Percentiles rank a stretch among this genome's conserved stretches.
Conservation (phyloP, 92 coral and sea anemone species). For the Umimayanthus kanabou region DNA sequence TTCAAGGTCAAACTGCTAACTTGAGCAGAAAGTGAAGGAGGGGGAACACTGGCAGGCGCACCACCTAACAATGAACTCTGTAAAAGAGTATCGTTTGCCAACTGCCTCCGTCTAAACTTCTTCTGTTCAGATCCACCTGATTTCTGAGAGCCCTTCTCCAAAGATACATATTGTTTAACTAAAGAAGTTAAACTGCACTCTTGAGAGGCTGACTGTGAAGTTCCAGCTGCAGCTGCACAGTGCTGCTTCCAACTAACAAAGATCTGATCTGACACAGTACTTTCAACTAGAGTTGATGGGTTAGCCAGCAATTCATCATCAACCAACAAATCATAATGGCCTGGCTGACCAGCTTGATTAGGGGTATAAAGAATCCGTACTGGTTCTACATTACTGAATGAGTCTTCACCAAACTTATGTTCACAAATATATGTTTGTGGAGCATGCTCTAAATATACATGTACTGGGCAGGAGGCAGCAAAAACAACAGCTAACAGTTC, state of each 20-base stretch:
- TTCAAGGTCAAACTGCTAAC: not conserved
- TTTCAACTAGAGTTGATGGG: not conserved
- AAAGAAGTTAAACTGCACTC: not conserved
- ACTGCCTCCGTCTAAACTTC: conserved; percentile 7
- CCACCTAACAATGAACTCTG: not conserved
- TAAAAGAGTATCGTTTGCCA: not conserved
- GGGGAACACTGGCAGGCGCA: not conserved
- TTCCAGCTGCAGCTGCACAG: conserved; percentile 22
- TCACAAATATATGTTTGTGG: not conserved
- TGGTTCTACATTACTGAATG: conserved; percentile 12
- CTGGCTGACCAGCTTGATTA: conserved; percentile 17
- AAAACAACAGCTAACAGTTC: conserved; percentile 18
- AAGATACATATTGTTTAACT: not conserved
- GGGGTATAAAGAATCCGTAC: conserved; percentile 11
- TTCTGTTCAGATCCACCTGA: not conserved
- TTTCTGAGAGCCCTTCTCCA: not conserved
- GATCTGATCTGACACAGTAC: not conserved
- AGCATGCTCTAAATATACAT: not conserved
- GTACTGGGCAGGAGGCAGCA: conserved; percentile 17
- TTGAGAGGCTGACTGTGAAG: conserved; percentile 10
- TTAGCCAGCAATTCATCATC: conserved; percentile 10
- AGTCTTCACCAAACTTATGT: conserved; percentile 16
- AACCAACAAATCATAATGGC: conserved; percentile 16
- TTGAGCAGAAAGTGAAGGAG: not conserved
- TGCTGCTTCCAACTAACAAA: conserved; percentile 15